Conservation (phyloP, 2,113 vertebrate species). For the Progne subis region DNA sequence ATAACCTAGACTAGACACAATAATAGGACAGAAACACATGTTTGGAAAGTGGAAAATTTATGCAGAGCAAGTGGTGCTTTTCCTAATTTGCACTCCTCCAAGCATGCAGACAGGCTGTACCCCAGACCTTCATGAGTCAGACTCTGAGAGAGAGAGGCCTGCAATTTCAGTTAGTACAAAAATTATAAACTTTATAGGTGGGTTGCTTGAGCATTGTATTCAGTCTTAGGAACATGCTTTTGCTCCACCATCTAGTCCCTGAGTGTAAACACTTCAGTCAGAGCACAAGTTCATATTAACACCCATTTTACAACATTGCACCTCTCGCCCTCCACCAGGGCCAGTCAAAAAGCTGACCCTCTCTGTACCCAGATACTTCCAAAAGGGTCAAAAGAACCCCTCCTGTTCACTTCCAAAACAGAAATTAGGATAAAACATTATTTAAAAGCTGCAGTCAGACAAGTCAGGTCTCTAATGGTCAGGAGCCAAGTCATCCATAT, state of each 20-base stretch:
- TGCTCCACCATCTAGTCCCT: neutral
- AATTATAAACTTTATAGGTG: neutral
- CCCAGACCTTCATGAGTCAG: neutral
- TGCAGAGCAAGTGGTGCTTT: neutral
- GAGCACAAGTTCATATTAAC: neutral
- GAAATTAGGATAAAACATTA: neutral
- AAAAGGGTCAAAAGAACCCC: neutral
- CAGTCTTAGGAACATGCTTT: neutral
- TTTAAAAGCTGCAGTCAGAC: constrained; percentile 6
- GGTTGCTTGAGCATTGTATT: neutral
- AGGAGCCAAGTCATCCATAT: neutral
- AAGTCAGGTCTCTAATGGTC: neutral
- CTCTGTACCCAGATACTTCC: neutral
- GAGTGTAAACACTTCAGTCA: neutral
- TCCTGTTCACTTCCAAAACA: neutral
- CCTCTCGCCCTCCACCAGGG: neutral
- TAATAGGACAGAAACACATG: neutral
- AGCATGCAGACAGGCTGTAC: rapidly evolving
- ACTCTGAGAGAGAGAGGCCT: neutral
- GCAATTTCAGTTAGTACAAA: neutral
- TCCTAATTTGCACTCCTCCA: neutral
- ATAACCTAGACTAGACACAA: neutral
- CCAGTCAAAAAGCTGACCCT: neutral
- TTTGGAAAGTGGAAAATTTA: neutral
- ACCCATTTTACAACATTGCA: neutral